A percentile compares a stretch with the other conserved stretches of the same genome.
Evolutionary conservation across 2,113 vertebrate species (phyloP).

Genomic region (Cathartes aura): DNA sequence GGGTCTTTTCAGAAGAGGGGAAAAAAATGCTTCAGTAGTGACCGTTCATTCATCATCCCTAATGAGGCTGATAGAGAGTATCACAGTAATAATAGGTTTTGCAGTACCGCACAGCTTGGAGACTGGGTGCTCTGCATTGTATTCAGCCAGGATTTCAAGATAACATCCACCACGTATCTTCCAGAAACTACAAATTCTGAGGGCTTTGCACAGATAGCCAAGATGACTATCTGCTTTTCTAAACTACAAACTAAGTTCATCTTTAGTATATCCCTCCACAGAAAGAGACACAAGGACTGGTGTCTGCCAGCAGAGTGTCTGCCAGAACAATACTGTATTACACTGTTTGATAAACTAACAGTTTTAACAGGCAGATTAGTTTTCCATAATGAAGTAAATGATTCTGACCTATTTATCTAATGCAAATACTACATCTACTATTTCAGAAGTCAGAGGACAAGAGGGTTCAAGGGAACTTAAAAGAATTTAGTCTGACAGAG

Average conservation of each 20-base stretch:
- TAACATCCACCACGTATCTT: neutral
- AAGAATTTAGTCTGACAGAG: neutral
- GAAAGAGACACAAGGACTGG: neutral
- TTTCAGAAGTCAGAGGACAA: neutral
- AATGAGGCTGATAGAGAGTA: slow-evolving; percentile 41
- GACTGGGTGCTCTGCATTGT: slow-evolving; percentile 13
- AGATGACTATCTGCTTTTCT: neutral
- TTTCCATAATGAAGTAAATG: slow-evolving; percentile 21
- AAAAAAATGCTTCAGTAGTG: neutral
- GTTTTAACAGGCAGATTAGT: slow-evolving; percentile 31
- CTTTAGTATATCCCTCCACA: neutral
- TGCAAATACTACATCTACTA: neutral
- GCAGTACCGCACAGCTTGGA: neutral
- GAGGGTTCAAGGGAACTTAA: neutral
- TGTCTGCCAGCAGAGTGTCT: neutral
- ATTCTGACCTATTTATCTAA: slow-evolving; percentile 20
- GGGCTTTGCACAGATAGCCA: neutral
- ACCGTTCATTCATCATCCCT: slow-evolving; percentile 22
- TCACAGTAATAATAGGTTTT: neutral
- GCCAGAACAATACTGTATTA: slow-evolving; percentile 43
- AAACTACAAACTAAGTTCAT: neutral
- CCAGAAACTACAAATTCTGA: slow-evolving; percentile 24
- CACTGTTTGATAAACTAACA: neutral
- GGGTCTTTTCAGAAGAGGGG: neutral
- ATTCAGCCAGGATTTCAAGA: slow-evolving; percentile 19